Evolutionary conservation across 2,888 invertebrate genomes (phyloP).

Genomic region (Xestia c-nigrum): DNA sequence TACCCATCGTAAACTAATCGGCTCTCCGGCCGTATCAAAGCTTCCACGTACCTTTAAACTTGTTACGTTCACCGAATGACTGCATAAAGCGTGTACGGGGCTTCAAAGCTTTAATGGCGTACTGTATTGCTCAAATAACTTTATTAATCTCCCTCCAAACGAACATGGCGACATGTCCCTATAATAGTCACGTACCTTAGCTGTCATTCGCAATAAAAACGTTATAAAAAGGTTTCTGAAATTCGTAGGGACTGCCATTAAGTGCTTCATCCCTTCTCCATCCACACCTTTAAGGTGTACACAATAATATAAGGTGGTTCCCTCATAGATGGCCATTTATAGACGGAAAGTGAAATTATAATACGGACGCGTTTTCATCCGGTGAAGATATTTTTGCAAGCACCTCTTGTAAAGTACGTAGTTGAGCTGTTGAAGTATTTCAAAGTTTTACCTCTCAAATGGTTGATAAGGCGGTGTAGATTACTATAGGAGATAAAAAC

Average conservation of each 20-base stretch:
- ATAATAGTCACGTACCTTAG: conserved; percentile 53
- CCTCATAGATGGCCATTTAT: not conserved
- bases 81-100: conserved; percentile 14
- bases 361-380: conserved; percentile 19
- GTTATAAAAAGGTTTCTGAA: conserved; percentile 49
- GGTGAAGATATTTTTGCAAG: conserved; percentile 10
- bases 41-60: conserved; percentile 41
- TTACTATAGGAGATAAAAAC: conserved; percentile 12
- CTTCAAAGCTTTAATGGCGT: conserved; percentile 38
- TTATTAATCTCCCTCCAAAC: conserved; percentile 42
- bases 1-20: conserved; percentile 27
- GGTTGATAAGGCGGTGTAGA: not conserved
- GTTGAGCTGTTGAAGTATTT: conserved; percentile 16
- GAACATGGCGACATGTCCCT: conserved; percentile 34
- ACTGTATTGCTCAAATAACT: conserved; percentile 43
- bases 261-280: conserved; percentile 51
- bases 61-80: conserved; percentile 29
- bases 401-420: not conserved
- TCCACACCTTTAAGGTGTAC: conserved; percentile 11
- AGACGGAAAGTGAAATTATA: conserved; percentile 15
- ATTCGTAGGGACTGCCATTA: conserved; percentile 39
- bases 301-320: conserved; percentile 22
- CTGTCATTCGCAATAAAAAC: conserved; percentile 60
- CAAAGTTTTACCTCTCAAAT: not conserved
- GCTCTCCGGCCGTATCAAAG: conserved; percentile 38